These are phyloP conservation scores for Coenobita brevimanus DNA, from an alignment of 1,140 invertebrate species.

Conservation along the genomic window DNA sequence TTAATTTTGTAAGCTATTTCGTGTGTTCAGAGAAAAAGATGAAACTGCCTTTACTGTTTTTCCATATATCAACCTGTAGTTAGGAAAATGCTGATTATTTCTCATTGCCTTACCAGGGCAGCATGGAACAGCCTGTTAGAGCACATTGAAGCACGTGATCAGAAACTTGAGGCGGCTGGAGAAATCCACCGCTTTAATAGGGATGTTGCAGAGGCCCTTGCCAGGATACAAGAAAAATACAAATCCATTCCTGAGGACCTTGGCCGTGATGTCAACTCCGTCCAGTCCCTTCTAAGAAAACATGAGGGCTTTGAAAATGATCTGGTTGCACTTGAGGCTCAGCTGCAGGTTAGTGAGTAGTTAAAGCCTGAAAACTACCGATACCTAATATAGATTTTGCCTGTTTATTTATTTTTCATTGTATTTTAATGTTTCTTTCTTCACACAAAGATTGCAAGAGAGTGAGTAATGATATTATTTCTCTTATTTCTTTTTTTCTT, in stretches of 20 bases:
- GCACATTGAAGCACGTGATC: constrained; percentile 88
- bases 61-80: too few species aligned
- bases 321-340: constrained; percentile 92
- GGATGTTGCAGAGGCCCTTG: constrained; percentile 93
- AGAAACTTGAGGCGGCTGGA: constrained; percentile 91
- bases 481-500: too few species aligned
- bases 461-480: too few species aligned
- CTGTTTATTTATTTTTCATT: too few species aligned
- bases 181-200: constrained; percentile 98
- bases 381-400: too few species aligned
- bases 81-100: neutral
- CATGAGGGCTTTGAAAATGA: constrained; percentile 98
- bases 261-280: constrained; percentile 91
- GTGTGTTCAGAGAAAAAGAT: too few species aligned
- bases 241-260: constrained; percentile 88
- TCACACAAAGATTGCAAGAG: too few species aligned
- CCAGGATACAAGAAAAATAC: constrained; percentile 86
- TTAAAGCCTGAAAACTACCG: too few species aligned
- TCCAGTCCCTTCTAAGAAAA: constrained; percentile 85
- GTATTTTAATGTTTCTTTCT: too few species aligned
- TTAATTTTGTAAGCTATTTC: too few species aligned
- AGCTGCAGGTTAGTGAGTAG: constrained; percentile 80
- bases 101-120: constrained; percentile 76
- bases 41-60: too few species aligned
- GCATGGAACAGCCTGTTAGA: constrained; percentile 92